Conservation (phyloP, 2,113 vertebrate species). For the Solenodon paradoxus region DNA sequence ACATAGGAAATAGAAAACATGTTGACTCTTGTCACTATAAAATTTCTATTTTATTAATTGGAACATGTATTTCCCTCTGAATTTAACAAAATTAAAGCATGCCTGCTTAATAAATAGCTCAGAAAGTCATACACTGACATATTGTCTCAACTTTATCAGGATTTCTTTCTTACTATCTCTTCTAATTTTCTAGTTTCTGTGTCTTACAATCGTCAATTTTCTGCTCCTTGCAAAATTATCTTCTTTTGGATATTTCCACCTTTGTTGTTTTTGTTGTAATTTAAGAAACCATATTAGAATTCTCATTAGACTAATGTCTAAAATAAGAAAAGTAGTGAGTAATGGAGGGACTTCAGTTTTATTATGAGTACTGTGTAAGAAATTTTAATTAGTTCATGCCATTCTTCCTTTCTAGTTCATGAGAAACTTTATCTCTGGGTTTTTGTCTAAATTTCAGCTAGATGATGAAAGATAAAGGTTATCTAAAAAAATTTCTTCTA, state of each 20-base stretch:
- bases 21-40: not conserved
- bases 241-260: not conserved
- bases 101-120: not conserved
- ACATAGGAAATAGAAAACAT: not conserved
- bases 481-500: conserved; percentile 9
- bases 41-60: not conserved
- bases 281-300: not conserved
- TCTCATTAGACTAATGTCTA: not conserved
- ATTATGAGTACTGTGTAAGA: not conserved
- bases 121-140: not conserved
- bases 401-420: not conserved
- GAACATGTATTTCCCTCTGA: not conserved
- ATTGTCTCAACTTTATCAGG: not conserved
- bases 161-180: not conserved
- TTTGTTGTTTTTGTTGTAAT: not conserved
- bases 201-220: not conserved
- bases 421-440: not conserved
- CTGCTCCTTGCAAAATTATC: not conserved
- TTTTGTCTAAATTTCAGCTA: not conserved
- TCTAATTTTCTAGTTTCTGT: not conserved
- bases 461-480: not conserved
- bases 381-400: not conserved
- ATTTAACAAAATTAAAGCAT: not conserved
- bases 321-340: not conserved
- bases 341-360: not conserved